Evolutionary conservation across 1,140 invertebrate genomes (phyloP), one percentile per base, ranked within the genome.

Genomic region (Saccostrea echinata): DNA sequence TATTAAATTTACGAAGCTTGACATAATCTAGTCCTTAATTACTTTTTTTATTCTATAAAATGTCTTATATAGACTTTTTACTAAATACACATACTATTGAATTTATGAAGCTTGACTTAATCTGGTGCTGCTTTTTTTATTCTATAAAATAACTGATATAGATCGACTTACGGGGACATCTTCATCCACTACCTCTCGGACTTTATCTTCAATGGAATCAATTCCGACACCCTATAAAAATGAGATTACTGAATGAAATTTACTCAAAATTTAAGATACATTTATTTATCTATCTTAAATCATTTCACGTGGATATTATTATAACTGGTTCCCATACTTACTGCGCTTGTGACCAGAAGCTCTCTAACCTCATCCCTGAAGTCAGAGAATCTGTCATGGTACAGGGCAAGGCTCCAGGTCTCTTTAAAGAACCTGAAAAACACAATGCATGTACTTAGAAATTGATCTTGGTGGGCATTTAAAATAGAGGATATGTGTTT

Each of bases 321-420:
- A n/a, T 0, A 57, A 12, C 18, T 18, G 16, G 55, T 21, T 21
- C 4, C n/a, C 18, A 61, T 84, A 90, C 93, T 91, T 94, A 95
- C 94, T 61, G 93, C 92, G 89, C 92, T 92, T 13, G 92, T 93
- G 85, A 93, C 92, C 16, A 94, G 91, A 30, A 95, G 90, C 83
- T 95, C 94, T 52, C 95, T 82, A 11, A 95, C 90, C 91, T 95
- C 95, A 86, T 94, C 93, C 51, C 93, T 81, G 87, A 95, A 94
- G 85, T 95, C 94, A 13, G 92, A 57, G 89, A 95, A 95, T 80
- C 94, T 90, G 88, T 95, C 94, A 86, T 95, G 94, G 87, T 92
- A 95, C 16, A 95, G 86, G 8, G 94, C 93, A 91, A 94, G 86
- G 61, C 91, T 85, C 94, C 94, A 95, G 11, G 93, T 91, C 81